These are phyloP conservation scores for Bombus superbus DNA, from an alignment of 1,140 invertebrate species.

Conservation along the genomic window DNA sequence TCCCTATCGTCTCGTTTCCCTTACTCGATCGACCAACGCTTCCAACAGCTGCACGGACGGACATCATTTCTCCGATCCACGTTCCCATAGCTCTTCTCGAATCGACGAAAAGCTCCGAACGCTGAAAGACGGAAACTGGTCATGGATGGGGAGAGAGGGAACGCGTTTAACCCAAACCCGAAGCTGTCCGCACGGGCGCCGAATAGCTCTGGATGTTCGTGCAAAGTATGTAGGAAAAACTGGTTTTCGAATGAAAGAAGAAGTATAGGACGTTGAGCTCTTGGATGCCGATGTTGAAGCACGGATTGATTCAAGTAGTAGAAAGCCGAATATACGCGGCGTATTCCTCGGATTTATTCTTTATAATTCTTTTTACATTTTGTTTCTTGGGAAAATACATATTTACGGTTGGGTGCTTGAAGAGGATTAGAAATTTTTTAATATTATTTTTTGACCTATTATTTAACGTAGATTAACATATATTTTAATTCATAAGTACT, in stretches of 20 bases:
- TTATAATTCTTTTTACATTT: background rate
- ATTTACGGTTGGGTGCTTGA: no score
- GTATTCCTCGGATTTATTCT: background rate
- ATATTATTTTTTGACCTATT: no score
- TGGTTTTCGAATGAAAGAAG: background rate
- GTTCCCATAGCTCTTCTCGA: background rate
- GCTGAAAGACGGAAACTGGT: background rate
- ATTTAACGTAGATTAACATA: no score
- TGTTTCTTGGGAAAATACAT: background rate
- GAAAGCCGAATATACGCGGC: background rate
- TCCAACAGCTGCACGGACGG: slow-evolving; percentile 16
- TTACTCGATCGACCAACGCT: background rate
- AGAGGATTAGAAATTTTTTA: no score
- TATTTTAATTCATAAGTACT: background rate
- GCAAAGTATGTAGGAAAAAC: background rate
- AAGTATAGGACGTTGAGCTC: background rate
- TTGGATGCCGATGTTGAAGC: background rate
- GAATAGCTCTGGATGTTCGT: background rate
- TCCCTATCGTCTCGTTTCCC: background rate
- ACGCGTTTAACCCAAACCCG: background rate
- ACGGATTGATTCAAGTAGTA: background rate
- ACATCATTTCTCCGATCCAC: slow-evolving; percentile 29
- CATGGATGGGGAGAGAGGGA: background rate
- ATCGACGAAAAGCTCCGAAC: background rate
- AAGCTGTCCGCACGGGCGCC: background rate